A percentile compares a stretch with the other conserved stretches of the same genome.
Conservation (phyloP, 2,797 vertebrate species). For the Halcyon badia region DNA sequence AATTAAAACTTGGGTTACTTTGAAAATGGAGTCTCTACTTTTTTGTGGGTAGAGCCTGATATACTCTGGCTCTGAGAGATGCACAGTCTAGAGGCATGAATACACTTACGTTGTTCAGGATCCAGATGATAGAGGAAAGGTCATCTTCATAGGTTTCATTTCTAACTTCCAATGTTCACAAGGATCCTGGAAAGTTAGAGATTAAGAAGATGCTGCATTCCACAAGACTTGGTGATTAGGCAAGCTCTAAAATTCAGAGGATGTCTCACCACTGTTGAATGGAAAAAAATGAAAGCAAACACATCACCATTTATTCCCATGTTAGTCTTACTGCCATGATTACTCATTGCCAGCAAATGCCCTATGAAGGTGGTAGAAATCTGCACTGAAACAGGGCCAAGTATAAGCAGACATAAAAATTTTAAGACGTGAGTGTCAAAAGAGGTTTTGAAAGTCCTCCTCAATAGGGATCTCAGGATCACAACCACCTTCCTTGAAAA, state of each 20-base stretch:
- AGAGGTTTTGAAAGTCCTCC: neutral
- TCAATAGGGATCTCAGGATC: neutral
- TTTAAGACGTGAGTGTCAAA: neutral
- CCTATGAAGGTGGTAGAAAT: neutral
- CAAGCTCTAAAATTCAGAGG: neutral
- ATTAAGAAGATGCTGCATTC: neutral
- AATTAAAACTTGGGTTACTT: neutral
- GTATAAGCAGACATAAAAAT: neutral
- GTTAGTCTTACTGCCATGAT: neutral
- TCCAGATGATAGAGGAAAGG: neutral
- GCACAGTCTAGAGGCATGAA: neutral
- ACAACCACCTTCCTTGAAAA: neutral
- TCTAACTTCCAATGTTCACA: neutral
- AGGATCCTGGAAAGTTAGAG: neutral
- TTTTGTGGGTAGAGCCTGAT: neutral
- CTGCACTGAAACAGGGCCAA: neutral
- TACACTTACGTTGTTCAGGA: neutral
- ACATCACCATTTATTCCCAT: neutral
- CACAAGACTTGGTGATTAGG: neutral
- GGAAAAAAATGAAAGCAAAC: neutral
- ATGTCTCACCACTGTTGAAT: neutral
- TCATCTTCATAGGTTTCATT: neutral
- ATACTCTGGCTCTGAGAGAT: fast-evolving
- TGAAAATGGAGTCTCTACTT: neutral
- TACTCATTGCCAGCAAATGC: neutral